Evolutionary conservation across 2,113 vertebrate species (phyloP), one percentile per base, ranked within the genome.

Genomic region (Myxocyprinus asiaticus): DNA sequence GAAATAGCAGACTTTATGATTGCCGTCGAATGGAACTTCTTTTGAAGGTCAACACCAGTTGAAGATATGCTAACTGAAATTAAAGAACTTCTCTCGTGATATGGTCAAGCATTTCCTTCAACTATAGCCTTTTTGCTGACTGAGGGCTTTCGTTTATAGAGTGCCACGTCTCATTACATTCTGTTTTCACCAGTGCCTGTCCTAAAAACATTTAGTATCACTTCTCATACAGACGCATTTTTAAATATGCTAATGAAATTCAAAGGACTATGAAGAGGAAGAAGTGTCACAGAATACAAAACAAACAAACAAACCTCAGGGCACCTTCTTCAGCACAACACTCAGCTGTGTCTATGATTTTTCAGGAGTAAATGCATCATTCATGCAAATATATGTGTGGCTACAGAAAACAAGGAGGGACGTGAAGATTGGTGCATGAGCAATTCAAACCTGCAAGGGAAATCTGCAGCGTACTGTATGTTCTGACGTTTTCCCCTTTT

Each of bases 351-450:
- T 47, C 15, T 15, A 62, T 4, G 11, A 48, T n/a, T 48, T 73
- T 62, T 74, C 22, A 33, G 22, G 22, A 33, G 73, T 11, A 9
- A 44, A 76, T 15, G 62, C 61, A 17, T 81, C 70, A 70, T 66
- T 22, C 50, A 68, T 69, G 79, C 83, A 84, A 84, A 84, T 78
- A 67, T 69, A 78, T 63, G 63, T 67, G 3, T 12, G 55, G 9
- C 11, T 42, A 78, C 42, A 62, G 55, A 70, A 72, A 81, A 69
- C 17, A 56, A 56, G 42, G n/a, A 71, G 67, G 43, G 61, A n/a
- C n/a, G n/a, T n/a, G 4, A 11, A 17, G 51, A 50, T 44, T 58
- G 11, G 42, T 47, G 64, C 44, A n/a, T 0, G 15, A 12, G 50
- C 67, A 9, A 9, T 15, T 17, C 7, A 17, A 33, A 48, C 11